Base-by-base conservation (phyloP, 23 tunicate genomes). In the Oikopleura albicans region DNA sequence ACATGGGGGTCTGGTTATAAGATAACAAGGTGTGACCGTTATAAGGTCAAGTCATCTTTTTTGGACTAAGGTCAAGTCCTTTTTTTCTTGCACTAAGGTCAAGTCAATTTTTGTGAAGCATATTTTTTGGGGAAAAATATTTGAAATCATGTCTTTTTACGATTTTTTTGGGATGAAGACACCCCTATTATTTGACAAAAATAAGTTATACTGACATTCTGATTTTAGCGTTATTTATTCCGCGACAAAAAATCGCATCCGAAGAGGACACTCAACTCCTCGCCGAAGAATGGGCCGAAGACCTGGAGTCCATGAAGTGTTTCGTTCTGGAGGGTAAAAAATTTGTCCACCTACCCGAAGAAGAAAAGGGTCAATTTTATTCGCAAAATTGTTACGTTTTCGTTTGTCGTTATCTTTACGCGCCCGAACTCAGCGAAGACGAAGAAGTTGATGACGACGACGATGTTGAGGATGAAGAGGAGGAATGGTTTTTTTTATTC, bases 201-300 rank as follows among this genome's bases (percentile, higher is more conserved):
- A 39, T 16, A 84, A 28, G n/a, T 84, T 37, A 28, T 36, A 8
- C 8, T 39, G 39, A 36, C 27, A 36, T 83, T 37, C 8, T 38
- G 66, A 35, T 83, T 83, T 83, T 36, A 83, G 29, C 59, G 12
- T 31, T 84, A 1, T 57, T 84, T 83, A 41, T 76, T 4, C 59
- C 39, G 12, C 59, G 86, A 4, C 39, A 38, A 39, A 12, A 22
- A 57, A 66, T 38, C 66, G 38, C 28, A 1, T 22, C 83, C 35
- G 39, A 75, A 12, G 86, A 40, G 41, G 83, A 91, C 87, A 87
- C 96, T 0, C 40, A 39, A 33, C 91, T 89, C 84, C 38, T 95
- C 38, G 88, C 88, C 91, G 91, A 90, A 39, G 99, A 95, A 27
- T 95, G 99, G 99, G 89, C 91, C 56, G 99, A 95, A 59, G 99